A percentile compares a stretch with the other conserved stretches of the same genome.
phyloP scores from a whole-genome alignment of 2,113 vertebrate species.

The Genyomyrus donnyi region DNA sequence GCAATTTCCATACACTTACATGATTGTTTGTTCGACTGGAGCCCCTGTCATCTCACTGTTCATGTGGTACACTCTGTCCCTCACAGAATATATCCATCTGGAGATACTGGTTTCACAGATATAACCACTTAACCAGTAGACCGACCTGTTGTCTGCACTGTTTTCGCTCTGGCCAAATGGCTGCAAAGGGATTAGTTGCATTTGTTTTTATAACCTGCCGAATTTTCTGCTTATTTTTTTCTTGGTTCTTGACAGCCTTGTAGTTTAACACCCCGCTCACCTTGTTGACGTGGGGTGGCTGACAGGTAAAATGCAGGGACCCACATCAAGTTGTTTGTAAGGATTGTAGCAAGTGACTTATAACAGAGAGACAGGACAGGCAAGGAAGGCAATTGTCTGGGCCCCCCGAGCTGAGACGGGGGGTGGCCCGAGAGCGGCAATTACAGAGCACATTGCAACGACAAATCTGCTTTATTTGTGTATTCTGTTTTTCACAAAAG shows the following conservation, averaged over 20 bases:
- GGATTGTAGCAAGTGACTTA: not conserved
- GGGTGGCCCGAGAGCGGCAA: not conserved
- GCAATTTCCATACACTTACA: not conserved
- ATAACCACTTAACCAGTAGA: not conserved
- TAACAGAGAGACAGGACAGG: not conserved
- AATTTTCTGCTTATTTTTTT: not conserved
- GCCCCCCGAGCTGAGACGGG: not conserved
- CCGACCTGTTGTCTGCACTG: not conserved
- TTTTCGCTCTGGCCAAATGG: not conserved
- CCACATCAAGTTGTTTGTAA: not conserved
- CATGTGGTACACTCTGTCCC: not conserved
- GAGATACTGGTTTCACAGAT: not conserved
- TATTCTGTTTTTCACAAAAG: not conserved
- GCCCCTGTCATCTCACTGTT: not conserved
- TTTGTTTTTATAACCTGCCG: not conserved
- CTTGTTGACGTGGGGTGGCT: not conserved
- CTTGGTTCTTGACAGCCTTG: not conserved
- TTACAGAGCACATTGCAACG: not conserved
- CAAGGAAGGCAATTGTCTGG: not conserved
- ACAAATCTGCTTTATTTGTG: not conserved
- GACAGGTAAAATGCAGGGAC: not conserved
- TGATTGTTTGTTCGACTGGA: not conserved
- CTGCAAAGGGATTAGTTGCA: not conserved
- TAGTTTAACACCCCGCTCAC: not conserved
- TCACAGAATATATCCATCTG: not conserved